Conservation (phyloP, 2,797 vertebrate genomes). For the Microctenopoma lineatum region DNA sequence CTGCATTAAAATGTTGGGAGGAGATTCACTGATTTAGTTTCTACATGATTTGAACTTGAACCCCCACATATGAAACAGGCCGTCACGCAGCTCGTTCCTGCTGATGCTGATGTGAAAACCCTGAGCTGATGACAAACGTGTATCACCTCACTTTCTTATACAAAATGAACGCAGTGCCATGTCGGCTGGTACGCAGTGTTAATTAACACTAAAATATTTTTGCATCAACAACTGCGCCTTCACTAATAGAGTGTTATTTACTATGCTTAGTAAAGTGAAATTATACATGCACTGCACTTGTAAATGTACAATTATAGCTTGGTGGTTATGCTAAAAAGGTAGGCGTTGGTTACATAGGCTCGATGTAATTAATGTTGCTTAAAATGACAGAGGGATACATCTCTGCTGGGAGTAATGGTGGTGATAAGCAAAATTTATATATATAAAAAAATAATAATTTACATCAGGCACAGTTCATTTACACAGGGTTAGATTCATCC, state of each 20-base stretch:
- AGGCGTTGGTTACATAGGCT: slow-evolving; percentile 58
- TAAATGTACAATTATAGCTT: slow-evolving; percentile 73
- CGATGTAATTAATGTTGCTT: slow-evolving; percentile 75
- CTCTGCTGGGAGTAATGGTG: slow-evolving; percentile 35
- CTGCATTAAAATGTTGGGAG: not conserved
- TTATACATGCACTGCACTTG: slow-evolving; percentile 73
- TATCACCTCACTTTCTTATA: not conserved
- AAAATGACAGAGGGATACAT: slow-evolving; percentile 54
- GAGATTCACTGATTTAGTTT: not conserved
- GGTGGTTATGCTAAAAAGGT: slow-evolving; percentile 70
- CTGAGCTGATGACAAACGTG: slow-evolving; percentile 1
- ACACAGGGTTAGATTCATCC: slow-evolving; percentile 53
- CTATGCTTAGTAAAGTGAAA: slow-evolving; percentile 65
- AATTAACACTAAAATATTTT: slow-evolving; percentile 36
- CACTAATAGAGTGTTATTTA: slow-evolving; percentile 62
- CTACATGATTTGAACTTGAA: not conserved
- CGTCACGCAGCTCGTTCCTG: not conserved
- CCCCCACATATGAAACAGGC: not conserved
- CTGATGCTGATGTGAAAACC: not conserved
- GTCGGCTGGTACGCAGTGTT: slow-evolving; percentile 15
- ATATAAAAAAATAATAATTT: slow-evolving; percentile 33
- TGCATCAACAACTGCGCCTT: slow-evolving; percentile 29
- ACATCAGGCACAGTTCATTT: slow-evolving; percentile 40
- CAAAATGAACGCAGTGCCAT: not conserved
- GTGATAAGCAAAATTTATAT: slow-evolving; percentile 22